Conservation (phyloP, 2,888 invertebrate genomes). For the Gymnoscelis rufifasciata region DNA sequence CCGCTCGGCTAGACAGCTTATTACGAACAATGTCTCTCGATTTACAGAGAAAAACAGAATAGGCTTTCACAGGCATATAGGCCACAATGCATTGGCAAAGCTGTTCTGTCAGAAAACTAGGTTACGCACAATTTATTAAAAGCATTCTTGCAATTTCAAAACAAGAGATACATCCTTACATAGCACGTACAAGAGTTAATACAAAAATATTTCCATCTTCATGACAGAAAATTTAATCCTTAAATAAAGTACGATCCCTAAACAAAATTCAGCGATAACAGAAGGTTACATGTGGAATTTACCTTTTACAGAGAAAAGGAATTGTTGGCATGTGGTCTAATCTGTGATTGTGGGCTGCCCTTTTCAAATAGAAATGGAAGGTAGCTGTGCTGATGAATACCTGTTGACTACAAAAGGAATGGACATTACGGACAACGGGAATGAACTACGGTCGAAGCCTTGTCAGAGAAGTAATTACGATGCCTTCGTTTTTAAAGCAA, state of each 20-base stretch:
- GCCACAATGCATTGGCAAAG: too few species aligned
- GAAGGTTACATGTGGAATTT: neutral
- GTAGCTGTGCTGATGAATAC: slow-evolving; percentile 34
- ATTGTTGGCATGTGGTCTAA: slow-evolving; percentile 8
- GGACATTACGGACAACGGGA: slow-evolving; percentile 12
- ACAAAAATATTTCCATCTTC: too few species aligned
- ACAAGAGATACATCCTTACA: too few species aligned
- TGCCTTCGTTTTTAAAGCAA: slow-evolving; percentile 34
- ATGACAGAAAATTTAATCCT: too few species aligned
- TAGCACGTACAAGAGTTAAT: too few species aligned
- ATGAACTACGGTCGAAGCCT: slow-evolving; percentile 31
- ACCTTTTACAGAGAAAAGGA: slow-evolving; percentile 2
- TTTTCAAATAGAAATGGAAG: slow-evolving; percentile 4
- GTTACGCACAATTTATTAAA: too few species aligned
- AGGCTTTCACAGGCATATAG: too few species aligned
- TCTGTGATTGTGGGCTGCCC: slow-evolving; percentile 5
- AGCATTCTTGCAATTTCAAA: too few species aligned
- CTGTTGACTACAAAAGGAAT: slow-evolving; percentile 35
- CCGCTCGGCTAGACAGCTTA: slow-evolving; percentile 12
- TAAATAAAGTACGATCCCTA: neutral
- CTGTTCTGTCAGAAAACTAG: too few species aligned
- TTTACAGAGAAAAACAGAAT: neutral
- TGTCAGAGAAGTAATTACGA: slow-evolving; percentile 43
- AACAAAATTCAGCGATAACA: neutral
- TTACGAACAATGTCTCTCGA: slow-evolving; percentile 7